phyloP scores from a whole-genome alignment of 2,797 vertebrate genomes.

The Falco rusticolus region DNA sequence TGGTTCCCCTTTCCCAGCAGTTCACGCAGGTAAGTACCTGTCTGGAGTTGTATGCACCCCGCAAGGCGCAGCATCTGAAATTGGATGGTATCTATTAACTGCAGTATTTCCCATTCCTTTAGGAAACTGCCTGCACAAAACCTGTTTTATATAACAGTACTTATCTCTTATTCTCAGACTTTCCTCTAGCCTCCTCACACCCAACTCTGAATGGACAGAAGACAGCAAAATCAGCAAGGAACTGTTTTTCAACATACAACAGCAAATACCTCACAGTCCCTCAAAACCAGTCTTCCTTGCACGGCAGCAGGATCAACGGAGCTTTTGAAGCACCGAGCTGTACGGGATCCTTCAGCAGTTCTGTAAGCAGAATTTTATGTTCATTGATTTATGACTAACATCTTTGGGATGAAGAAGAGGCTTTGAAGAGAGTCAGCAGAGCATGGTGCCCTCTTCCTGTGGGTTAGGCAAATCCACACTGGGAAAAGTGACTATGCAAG shows the following conservation, averaged over 20 bases:
- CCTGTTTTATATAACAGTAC: neutral
- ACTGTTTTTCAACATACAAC: constrained; percentile 70
- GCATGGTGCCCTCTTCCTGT: neutral
- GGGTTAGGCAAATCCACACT: neutral
- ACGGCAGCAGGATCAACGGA: constrained; percentile 67
- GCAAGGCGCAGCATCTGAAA: neutral
- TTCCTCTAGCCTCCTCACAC: constrained; percentile 77
- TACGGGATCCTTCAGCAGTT: neutral
- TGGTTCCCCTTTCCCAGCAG: neutral
- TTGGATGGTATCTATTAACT: neutral
- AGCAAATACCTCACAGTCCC: constrained; percentile 83
- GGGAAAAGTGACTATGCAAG: neutral
- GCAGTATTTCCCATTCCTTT: neutral
- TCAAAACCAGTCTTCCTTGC: constrained; percentile 66
- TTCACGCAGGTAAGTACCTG: neutral
- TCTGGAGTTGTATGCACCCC: neutral
- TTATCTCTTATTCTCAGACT: constrained; percentile 71
- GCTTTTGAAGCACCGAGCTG: constrained; percentile 23
- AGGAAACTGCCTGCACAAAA: neutral
- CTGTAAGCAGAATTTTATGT: constrained; percentile 67
- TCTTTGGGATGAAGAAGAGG: neutral
- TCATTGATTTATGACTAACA: neutral
- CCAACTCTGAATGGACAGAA: constrained; percentile 60
- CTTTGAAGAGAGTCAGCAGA: neutral
- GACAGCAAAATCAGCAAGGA: constrained; percentile 72